These are phyloP conservation scores for Cheilosia variabilis DNA, from an alignment of 2,888 invertebrate species.

Conservation along the genomic window DNA sequence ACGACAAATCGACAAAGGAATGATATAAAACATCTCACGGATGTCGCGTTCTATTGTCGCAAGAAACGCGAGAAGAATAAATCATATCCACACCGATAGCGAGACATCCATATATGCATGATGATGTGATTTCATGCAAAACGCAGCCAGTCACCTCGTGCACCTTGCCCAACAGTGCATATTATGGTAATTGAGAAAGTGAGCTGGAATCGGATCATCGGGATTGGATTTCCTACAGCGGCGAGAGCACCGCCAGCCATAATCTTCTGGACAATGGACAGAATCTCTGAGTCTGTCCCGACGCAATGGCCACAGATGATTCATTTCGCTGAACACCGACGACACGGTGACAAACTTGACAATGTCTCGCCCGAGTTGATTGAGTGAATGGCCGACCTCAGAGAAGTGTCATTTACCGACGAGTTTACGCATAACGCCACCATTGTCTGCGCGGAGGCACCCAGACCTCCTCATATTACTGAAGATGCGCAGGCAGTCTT, in stretches of 20 bases:
- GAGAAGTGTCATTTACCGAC: conserved; percentile 64
- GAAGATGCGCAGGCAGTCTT: conserved; percentile 36
- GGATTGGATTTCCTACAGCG: conserved; percentile 54
- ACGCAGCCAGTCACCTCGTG: conserved; percentile 59
- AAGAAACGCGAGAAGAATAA: conserved; percentile 61
- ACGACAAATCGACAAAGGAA: conserved; percentile 58
- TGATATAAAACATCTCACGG: conserved; percentile 56
- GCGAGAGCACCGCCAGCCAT: not conserved
- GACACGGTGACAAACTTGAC: conserved; percentile 57
- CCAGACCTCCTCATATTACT: conserved; percentile 27
- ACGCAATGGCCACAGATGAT: conserved; percentile 29
- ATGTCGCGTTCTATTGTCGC: conserved; percentile 64
- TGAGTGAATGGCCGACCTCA: conserved; percentile 68
- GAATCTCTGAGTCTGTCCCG: conserved; percentile 29
- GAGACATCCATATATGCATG: conserved; percentile 35
- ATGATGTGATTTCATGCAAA: conserved; percentile 71
- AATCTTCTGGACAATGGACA: conserved; percentile 15
- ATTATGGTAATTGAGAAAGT: conserved; percentile 71
- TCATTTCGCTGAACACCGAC: conserved; percentile 39
- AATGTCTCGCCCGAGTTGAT: conserved; percentile 42
- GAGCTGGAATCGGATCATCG: conserved; percentile 45
- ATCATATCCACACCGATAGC: conserved; percentile 38
- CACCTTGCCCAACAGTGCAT: conserved; percentile 61
- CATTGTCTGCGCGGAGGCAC: conserved; percentile 24
- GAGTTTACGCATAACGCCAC: conserved; percentile 51